Conservation (phyloP, 2,113 vertebrate species). For the Sardina pilchardus region DNA sequence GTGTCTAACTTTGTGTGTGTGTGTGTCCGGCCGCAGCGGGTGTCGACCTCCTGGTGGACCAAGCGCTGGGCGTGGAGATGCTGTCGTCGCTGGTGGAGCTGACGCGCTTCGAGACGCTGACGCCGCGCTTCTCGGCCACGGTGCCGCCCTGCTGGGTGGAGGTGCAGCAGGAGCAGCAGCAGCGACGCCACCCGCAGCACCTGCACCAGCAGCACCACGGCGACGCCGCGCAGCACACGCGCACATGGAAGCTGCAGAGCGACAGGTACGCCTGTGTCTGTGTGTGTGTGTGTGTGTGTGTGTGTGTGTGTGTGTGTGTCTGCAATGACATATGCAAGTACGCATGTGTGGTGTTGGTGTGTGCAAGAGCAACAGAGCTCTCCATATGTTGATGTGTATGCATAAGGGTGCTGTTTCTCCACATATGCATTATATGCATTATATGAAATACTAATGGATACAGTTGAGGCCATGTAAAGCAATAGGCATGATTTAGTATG, state of each 20-base stretch:
- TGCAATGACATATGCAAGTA: too few species aligned
- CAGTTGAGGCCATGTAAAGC: not conserved
- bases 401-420: too few species aligned
- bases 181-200: slow-evolving; percentile 93
- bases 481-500: too few species aligned
- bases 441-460: not conserved
- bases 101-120: slow-evolving; percentile 96
- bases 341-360: too few species aligned
- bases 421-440: too few species aligned
- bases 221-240: slow-evolving; percentile 95
- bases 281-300: not conserved
- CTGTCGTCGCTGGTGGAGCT: slow-evolving; percentile 93
- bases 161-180: slow-evolving; percentile 98
- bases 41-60: slow-evolving; percentile 95
- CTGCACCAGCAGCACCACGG: slow-evolving; percentile 98
- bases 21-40: slow-evolving; percentile 64
- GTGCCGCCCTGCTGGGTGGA: slow-evolving; percentile 98
- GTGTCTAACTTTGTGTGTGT: not conserved
- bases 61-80: slow-evolving; percentile 84
- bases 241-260: slow-evolving; percentile 96
- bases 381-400: too few species aligned
- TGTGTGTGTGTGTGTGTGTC: too few species aligned
- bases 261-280: slow-evolving; percentile 75
- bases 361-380: too few species aligned
- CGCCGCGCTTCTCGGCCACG: slow-evolving; percentile 94